Percentiles rank a stretch among this genome's conserved stretches.
Conservation (phyloP, 2,888 invertebrate species). For the Pristionchus fissidentatus region DNA sequence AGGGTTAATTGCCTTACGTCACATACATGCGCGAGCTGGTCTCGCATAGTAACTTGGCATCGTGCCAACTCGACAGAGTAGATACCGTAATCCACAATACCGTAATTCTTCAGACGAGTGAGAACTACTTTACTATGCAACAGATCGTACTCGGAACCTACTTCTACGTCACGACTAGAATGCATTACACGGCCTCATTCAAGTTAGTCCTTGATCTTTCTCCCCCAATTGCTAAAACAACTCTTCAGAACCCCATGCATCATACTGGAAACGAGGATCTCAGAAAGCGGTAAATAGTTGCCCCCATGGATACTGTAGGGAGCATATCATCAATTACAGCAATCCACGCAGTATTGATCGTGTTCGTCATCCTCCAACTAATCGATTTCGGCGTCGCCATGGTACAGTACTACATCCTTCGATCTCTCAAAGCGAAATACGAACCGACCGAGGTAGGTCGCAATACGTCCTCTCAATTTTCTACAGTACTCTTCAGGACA, state of each 20-base stretch:
- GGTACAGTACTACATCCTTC: not conserved
- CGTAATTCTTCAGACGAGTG: not conserved
- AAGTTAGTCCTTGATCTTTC: conserved; percentile 28
- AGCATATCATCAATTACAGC: not conserved
- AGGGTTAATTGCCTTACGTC: too few species aligned
- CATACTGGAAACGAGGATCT: not conserved
- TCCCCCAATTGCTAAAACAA: not conserved
- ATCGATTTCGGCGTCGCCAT: not conserved
- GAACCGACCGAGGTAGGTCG: not conserved
- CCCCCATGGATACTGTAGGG: not conserved
- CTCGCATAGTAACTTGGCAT: too few species aligned
- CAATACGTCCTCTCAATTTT: not conserved
- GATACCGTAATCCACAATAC: not conserved
- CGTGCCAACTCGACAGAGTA: too few species aligned
- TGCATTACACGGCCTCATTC: not conserved
- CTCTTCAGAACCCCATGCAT: not conserved
- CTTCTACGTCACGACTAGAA: not conserved
- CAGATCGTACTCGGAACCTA: not conserved
- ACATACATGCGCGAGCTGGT: too few species aligned
- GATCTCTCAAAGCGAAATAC: not conserved
- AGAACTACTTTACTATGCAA: not conserved
- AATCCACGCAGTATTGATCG: not conserved
- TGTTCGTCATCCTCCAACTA: not conserved
- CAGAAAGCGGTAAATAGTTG: not conserved
- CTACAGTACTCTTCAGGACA: not conserved